A percentile compares a stretch with the other conserved stretches of the same genome.
phyloP scores from a whole-genome alignment of 2,797 vertebrate genomes.

The Furcifer pardalis region DNA sequence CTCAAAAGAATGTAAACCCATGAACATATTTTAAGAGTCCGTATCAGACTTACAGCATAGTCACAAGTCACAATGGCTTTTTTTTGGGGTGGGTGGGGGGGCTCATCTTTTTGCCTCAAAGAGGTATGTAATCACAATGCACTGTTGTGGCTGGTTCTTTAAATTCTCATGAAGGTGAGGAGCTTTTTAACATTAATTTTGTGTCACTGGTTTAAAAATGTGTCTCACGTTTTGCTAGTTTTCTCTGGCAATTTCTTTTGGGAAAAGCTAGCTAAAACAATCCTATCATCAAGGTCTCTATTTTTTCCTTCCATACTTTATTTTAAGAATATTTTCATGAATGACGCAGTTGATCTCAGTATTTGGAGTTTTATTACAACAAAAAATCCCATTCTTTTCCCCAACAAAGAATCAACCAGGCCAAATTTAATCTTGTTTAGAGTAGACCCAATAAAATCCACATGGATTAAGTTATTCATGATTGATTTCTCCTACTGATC shows the following conservation, averaged over 20 bases:
- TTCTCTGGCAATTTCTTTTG: background rate
- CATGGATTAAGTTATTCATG: too few species aligned
- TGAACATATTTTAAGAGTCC: background rate
- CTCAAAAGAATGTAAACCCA: constrained; percentile 8
- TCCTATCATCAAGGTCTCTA: background rate
- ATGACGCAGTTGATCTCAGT: constrained; percentile 22
- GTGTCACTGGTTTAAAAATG: background rate
- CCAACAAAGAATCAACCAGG: background rate
- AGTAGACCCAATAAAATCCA: background rate
- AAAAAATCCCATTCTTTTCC: background rate
- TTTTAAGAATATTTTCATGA: constrained; percentile 14
- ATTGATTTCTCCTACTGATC: background rate
- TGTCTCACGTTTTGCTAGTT: background rate
- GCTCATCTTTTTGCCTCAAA: background rate
- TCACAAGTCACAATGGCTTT: too few species aligned
- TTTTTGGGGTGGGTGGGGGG: too few species aligned
- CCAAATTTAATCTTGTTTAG: background rate
- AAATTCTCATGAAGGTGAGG: too few species aligned
- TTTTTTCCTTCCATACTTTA: background rate
- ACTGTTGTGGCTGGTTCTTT: too few species aligned
- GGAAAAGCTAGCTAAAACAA: background rate
- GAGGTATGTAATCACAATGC: background rate
- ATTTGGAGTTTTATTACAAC: background rate
- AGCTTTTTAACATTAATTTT: background rate
- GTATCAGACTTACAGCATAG: background rate